phyloP scores from a whole-genome alignment of 2,888 invertebrate genomes.

The Tribolium freemani region DNA sequence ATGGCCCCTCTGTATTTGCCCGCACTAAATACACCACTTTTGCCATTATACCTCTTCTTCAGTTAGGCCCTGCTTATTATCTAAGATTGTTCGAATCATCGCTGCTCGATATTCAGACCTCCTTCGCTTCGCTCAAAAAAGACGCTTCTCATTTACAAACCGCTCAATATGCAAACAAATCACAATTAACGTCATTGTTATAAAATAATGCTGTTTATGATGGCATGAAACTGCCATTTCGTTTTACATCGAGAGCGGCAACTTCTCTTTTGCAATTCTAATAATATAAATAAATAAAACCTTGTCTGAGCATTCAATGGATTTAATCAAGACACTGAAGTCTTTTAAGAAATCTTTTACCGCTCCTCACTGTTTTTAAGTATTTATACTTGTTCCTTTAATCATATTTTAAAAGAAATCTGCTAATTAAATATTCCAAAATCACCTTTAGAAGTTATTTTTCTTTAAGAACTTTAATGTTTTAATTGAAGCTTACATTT shows the following conservation, averaged over 20 bases:
- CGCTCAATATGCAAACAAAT: constrained; percentile 21
- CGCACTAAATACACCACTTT: constrained; percentile 41
- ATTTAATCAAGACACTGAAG: neutral
- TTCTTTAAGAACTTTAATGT: no score
- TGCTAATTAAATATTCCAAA: neutral
- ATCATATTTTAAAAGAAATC: neutral
- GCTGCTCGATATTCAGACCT: constrained; percentile 25
- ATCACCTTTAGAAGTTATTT: neutral
- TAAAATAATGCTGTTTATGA: constrained; percentile 8
- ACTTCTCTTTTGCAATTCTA: neutral
- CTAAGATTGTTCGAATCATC: constrained; percentile 17
- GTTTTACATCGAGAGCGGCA: constrained; percentile 6
- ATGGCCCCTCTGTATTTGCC: constrained; percentile 36
- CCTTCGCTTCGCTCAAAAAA: constrained; percentile 9
- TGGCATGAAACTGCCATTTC: neutral
- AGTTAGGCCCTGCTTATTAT: constrained; percentile 33
- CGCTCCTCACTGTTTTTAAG: neutral
- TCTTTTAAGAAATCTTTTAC: neutral
- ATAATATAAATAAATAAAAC: constrained; percentile 6
- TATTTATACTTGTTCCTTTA: neutral
- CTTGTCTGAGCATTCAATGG: neutral
- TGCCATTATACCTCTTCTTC: constrained; percentile 37
- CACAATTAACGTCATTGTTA: constrained; percentile 26
- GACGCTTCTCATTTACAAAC: constrained; percentile 8
- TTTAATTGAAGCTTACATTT: no score